Evolutionary conservation across 2,888 invertebrate genomes (phyloP), one percentile per base, ranked within the genome.

Genomic region (Limnephilus lunatus): DNA sequence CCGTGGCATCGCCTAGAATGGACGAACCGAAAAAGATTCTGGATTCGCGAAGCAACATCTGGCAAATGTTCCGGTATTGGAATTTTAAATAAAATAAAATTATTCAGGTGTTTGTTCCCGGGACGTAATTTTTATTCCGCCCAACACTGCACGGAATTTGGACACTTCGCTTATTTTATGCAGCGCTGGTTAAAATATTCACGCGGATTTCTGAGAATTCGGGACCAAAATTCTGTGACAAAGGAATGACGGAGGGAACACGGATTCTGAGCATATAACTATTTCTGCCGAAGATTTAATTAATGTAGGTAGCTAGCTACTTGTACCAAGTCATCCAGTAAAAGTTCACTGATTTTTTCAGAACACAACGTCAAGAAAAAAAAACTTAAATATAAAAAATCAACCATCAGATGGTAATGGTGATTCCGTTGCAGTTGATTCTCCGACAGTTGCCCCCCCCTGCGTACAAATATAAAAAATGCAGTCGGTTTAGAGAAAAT

Each of bases 11-110:
- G 85, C 25, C 85, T 85, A 85, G 85, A 30, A 48, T 86, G 44
- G 80, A 39, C 80, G 88, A 80, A 30, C 48, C 82, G 44, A 89
- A 82, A 87, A 88, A 35, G 88, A 68, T 88, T 44, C 83, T 25
- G 32, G 25, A 88, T 88, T 30, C 53, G 92, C 48, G 39, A 15
- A 53, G 81, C 87, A 80, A 91, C 93, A 93, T 92, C 93, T 93
- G 93, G 92, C 88, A 83, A 83, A 39, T 85, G 83, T 85, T 91
- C 80, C 44, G 80, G 87, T 83, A 92, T 92, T 48, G 92, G 92
- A 93, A 93, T 93, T 92, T 93, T 81, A 89, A 91, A 93, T 93
- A 81, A 85, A 89, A 90, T 85, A 85, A 90, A 91, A 92, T 91
- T 85, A 91, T 91, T 91, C 85, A 85, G 80, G 85, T 81, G 91